phyloP scores from a whole-genome alignment of 2,888 invertebrate genomes.

The Stratiomys singularior region DNA sequence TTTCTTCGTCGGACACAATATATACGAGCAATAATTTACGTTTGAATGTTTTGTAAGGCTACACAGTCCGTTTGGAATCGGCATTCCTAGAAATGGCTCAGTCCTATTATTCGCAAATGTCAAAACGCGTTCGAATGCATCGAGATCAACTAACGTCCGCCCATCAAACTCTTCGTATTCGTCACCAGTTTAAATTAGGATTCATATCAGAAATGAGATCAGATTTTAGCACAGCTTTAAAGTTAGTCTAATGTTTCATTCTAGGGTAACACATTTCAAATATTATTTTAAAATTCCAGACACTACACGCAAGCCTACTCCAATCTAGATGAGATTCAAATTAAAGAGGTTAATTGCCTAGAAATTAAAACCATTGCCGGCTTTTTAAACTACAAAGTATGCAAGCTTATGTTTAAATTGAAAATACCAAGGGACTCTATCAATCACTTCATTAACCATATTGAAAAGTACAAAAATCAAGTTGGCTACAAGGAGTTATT shows the following conservation, averaged over 20 bases:
- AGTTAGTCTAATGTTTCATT: constrained; percentile 65
- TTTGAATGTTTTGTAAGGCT: constrained; percentile 61
- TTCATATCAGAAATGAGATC: constrained; percentile 94
- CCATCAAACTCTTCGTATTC: constrained; percentile 90
- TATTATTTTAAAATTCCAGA: constrained; percentile 63
- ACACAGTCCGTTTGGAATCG: constrained; percentile 83
- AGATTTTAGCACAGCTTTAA: constrained; percentile 85
- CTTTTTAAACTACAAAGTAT: constrained; percentile 95
- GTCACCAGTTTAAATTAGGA: constrained; percentile 97
- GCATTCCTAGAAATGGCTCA: constrained; percentile 94
- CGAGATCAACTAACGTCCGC: constrained; percentile 89
- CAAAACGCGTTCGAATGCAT: constrained; percentile 86
- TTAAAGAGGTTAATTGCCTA: constrained; percentile 89
- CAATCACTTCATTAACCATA: constrained; percentile 90
- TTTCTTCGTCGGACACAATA: not conserved
- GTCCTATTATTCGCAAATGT: constrained; percentile 90
- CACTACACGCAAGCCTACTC: constrained; percentile 91
- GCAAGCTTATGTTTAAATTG: constrained; percentile 87
- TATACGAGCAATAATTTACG: not conserved
- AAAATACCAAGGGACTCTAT: constrained; percentile 95
- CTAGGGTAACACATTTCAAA: not conserved
- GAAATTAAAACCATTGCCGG: constrained; percentile 96
- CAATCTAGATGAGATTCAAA: constrained; percentile 86
- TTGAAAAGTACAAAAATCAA: constrained; percentile 85
- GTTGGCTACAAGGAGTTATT: constrained; percentile 85